Evolutionary conservation across 2,888 invertebrate species (phyloP).

Genomic region (Fragum sueziense): DNA sequence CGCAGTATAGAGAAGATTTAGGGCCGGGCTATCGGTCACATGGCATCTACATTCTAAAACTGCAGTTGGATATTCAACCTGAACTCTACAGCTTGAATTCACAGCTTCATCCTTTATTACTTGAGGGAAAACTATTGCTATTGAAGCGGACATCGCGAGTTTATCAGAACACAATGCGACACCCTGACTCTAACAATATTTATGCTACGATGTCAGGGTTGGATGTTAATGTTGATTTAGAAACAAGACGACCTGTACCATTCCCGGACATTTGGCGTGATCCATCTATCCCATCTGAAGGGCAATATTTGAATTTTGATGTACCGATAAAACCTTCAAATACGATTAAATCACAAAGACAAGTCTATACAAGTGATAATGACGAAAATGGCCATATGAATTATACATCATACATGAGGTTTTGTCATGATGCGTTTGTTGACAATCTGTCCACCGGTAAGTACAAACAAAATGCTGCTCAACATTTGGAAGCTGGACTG

Average conservation of each 20-base stretch:
- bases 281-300: constrained; percentile 33
- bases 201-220: constrained; percentile 21
- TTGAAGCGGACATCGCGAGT: constrained; percentile 40
- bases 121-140: constrained; percentile 28
- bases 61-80: constrained; percentile 24
- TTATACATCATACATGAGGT: constrained; percentile 38
- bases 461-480: constrained; percentile 9
- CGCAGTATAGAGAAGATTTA: constrained; percentile 7
- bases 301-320: constrained; percentile 19
- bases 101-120: constrained; percentile 37
- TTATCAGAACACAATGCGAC: constrained; percentile 19
- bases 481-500: constrained; percentile 26
- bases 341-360: constrained; percentile 21
- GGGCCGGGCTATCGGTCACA: not conserved
- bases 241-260: constrained; percentile 40
- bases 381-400: constrained; percentile 50
- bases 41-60: constrained; percentile 20
- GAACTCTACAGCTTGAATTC: constrained; percentile 27
- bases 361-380: constrained; percentile 41
- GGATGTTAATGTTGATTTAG: constrained; percentile 45
- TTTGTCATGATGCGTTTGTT: constrained; percentile 40
- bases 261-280: constrained; percentile 45
- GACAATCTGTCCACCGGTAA: constrained; percentile 36
- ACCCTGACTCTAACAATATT: constrained; percentile 15
- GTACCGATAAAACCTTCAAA: constrained; percentile 28